Conservation (phyloP, 2,113 vertebrate species). For the Rattus rattus region DNA sequence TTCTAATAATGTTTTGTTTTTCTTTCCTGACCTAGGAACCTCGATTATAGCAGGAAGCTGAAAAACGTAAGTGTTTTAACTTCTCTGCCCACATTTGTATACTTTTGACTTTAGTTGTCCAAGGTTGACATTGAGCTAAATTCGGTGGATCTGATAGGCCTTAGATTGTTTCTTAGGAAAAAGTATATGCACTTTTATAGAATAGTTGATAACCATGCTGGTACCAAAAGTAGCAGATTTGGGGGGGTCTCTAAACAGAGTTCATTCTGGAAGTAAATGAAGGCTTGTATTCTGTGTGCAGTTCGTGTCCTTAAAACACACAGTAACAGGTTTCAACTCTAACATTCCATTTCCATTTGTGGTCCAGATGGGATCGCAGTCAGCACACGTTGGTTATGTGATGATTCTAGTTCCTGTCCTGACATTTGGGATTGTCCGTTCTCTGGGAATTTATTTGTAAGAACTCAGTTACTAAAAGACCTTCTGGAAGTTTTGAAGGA, state of each 20-base stretch:
- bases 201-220: background rate
- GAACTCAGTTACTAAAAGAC: conserved; percentile 47
- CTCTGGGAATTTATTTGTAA: conserved; percentile 63
- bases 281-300: background rate
- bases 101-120: conserved; percentile 49
- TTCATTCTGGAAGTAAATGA: conserved; percentile 33
- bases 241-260: background rate
- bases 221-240: conserved; percentile 31
- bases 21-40: conserved; percentile 86
- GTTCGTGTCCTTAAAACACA: conserved; percentile 19
- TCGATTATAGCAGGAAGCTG: conserved; percentile 93
- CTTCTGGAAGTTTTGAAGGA: conserved; percentile 58
- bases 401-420: conserved; percentile 17
- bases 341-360: background rate
- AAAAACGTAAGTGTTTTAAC: conserved; percentile 95
- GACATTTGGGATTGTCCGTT: conserved; percentile 29
- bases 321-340: background rate
- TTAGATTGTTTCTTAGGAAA: conserved; percentile 11
- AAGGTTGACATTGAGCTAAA: conserved; percentile 53
- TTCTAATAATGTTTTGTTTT: background rate
- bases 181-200: background rate
- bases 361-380: background rate
- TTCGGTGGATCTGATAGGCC: background rate
- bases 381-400: background rate
- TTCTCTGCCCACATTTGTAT: conserved; percentile 39